Conservation (phyloP, 2,888 invertebrate genomes). For the Tetranychus truncatus region DNA sequence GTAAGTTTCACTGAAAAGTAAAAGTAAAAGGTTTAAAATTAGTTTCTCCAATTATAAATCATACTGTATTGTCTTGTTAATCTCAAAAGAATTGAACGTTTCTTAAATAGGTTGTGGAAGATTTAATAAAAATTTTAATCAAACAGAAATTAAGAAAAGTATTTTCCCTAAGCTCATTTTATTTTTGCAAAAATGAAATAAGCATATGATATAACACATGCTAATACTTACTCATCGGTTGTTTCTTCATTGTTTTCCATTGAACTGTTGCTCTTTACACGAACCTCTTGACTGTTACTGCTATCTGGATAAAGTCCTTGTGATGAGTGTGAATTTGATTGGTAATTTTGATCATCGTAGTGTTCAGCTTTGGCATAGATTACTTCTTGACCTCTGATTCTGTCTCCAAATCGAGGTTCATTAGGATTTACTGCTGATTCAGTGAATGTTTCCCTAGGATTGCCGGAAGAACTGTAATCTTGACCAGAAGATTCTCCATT, state of each 20-base stretch:
- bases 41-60: too few species aligned
- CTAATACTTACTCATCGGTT: neutral
- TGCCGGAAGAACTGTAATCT: neutral
- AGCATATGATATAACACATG: too few species aligned
- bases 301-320: neutral
- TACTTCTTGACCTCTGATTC: neutral
- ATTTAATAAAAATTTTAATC: too few species aligned
- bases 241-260: neutral
- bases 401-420: neutral
- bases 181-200: too few species aligned
- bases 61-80: too few species aligned
- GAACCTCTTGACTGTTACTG: neutral
- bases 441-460: neutral
- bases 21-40: neutral
- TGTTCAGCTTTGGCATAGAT: conserved; percentile 5
- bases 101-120: neutral
- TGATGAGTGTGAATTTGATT: neutral
- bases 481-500: neutral
- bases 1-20: neutral
- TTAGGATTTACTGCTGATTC: neutral
- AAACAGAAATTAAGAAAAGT: too few species aligned
- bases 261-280: neutral
- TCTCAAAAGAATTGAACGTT: neutral
- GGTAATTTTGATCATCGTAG: neutral
- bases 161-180: too few species aligned